Percentiles rank a stretch among this genome's conserved stretches.
Conservation (phyloP, 1,140 invertebrate genomes). For the Phocides pigmalion region DNA sequence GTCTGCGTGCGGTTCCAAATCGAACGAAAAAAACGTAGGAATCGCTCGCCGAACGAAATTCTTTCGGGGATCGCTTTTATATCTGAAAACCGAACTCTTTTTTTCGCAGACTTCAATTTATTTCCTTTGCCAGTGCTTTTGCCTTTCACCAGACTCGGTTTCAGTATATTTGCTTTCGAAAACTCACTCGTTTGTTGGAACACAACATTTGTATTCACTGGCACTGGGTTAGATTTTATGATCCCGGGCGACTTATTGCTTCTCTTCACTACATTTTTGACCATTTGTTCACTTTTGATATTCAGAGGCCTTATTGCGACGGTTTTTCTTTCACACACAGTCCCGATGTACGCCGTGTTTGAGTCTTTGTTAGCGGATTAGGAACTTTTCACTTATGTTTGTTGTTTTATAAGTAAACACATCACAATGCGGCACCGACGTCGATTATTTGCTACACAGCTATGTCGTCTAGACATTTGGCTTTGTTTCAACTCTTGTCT, state of each 20-base stretch:
- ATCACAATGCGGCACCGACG: conserved; percentile 54
- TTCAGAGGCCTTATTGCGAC: conserved; percentile 43
- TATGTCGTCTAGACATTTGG: conserved; percentile 57
- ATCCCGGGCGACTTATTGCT: conserved; percentile 26
- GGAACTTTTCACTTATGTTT: background rate
- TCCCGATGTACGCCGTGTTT: conserved; percentile 51
- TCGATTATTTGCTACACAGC: conserved; percentile 51
- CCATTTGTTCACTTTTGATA: conserved; percentile 41
- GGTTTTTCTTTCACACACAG: conserved; percentile 27
- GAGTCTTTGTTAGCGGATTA: conserved; percentile 13
- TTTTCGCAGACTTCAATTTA: conserved; percentile 53
- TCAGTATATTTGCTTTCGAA: conserved; percentile 54
- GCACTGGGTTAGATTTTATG: conserved; percentile 38
- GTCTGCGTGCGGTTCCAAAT: conserved; percentile 57
- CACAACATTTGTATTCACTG: conserved; percentile 42
- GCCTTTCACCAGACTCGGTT: conserved; percentile 58
- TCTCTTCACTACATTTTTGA: conserved; percentile 51
- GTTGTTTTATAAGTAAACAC: background rate
- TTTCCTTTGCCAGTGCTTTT: conserved; percentile 50
- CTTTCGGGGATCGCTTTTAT: conserved; percentile 41
- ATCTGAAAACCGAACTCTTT: conserved; percentile 68
- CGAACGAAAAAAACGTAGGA: conserved; percentile 58
- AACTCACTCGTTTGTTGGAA: conserved; percentile 39
- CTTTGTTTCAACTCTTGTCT: conserved; percentile 59
- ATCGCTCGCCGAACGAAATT: conserved; percentile 55